Conservation (phyloP, 1,140 invertebrate species). For the Heliconius melpomene region DNA sequence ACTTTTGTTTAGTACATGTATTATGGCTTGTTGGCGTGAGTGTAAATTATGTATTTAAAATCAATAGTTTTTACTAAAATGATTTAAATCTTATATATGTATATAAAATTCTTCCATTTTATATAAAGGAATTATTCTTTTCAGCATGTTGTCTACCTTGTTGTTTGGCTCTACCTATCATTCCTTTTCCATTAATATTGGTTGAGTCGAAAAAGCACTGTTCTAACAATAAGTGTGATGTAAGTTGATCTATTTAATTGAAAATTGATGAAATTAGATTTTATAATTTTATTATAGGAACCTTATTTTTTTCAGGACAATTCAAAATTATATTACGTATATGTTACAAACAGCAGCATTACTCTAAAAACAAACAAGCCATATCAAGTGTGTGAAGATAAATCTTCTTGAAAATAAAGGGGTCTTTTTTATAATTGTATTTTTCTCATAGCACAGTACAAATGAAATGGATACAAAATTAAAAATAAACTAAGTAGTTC, state of each 20-base stretch:
- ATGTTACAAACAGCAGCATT: slow-evolving; percentile 43
- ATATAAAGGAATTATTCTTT: slow-evolving; percentile 27
- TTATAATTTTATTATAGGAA: background rate
- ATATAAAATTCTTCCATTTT: background rate
- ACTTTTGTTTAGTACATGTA: slow-evolving; percentile 57
- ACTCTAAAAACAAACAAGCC: slow-evolving; percentile 38
- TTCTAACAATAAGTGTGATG: slow-evolving; percentile 24
- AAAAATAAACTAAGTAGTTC: background rate
- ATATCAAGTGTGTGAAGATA: background rate
- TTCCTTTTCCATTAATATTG: slow-evolving; percentile 53
- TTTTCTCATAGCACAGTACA: background rate
- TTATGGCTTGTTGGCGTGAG: slow-evolving; percentile 65
- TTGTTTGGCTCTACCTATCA: slow-evolving; percentile 53
- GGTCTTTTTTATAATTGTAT: background rate
- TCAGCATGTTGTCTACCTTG: slow-evolving; percentile 60
- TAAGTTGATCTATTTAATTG: slow-evolving; percentile 21
- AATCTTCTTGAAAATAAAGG: background rate
- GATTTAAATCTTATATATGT: background rate
- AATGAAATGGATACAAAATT: background rate
- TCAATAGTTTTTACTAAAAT: slow-evolving; percentile 4
- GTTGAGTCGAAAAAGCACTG: slow-evolving; percentile 40
- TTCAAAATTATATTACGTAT: slow-evolving; percentile 38
- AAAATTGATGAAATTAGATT: slow-evolving; percentile 12
- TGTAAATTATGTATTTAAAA: slow-evolving; percentile 18
- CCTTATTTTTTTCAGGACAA: slow-evolving; percentile 34